Percentiles rank a stretch among this genome's conserved stretches.
These are phyloP conservation scores for Lytechinus variegatus DNA, from an alignment of 35 echinoderm and acorn worm species.

Conservation along the genomic window DNA sequence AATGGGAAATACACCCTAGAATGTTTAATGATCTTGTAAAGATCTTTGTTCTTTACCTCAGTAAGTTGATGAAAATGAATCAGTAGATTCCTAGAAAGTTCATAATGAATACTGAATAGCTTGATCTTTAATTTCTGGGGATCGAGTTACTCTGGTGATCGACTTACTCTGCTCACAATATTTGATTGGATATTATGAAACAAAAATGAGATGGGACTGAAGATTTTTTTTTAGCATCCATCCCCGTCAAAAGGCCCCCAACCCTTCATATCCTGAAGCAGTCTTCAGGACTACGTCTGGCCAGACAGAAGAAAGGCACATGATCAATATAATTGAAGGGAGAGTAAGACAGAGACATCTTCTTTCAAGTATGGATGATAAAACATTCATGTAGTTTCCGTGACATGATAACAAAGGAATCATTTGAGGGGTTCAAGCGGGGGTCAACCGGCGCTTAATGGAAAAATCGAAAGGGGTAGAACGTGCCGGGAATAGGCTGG, in stretches of 20 bases:
- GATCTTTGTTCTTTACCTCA: too few relatives aligned
- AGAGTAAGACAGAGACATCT: not conserved
- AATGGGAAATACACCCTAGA: too few relatives aligned
- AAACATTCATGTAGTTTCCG: slow-evolving; percentile 36
- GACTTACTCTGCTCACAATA: too few relatives aligned
- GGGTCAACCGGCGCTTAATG: slow-evolving; percentile 26
- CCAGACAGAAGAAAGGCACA: not conserved
- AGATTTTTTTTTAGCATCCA: not conserved
- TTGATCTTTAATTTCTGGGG: too few relatives aligned
- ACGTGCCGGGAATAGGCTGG: slow-evolving; percentile 22
- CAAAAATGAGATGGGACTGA: too few relatives aligned
- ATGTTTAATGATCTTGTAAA: too few relatives aligned
- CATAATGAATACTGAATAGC: too few relatives aligned
- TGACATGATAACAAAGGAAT: slow-evolving; percentile 28
- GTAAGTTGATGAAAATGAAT: too few relatives aligned
- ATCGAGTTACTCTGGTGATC: too few relatives aligned
- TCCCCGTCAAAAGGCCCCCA: not conserved
- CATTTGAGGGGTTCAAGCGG: not conserved
- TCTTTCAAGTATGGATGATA: not conserved
- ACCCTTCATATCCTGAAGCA: not conserved
- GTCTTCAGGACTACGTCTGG: not conserved
- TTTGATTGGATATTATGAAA: too few relatives aligned
- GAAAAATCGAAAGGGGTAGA: slow-evolving; percentile 20
- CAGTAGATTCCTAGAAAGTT: too few relatives aligned
- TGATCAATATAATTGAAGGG: slow-evolving; percentile 28